Evolutionary conservation across 1,140 invertebrate species (phyloP).

Genomic region (Drosophila erecta): DNA sequence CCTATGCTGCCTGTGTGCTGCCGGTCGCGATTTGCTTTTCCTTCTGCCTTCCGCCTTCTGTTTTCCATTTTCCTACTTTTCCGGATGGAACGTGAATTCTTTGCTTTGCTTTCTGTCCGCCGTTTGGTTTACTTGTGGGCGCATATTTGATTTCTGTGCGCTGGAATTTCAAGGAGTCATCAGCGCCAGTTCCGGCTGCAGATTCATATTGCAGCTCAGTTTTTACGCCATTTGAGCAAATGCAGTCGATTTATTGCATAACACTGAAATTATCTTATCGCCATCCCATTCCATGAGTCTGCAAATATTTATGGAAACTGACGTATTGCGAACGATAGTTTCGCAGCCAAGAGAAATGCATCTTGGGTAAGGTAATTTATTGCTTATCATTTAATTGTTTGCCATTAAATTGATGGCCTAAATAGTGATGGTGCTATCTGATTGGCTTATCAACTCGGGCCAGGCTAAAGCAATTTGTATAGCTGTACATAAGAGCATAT

Average conservation of each 20-base stretch:
- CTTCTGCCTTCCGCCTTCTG: background rate
- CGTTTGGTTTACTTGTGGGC: constrained; percentile 57
- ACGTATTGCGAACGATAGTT: background rate
- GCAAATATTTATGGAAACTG: constrained; percentile 24
- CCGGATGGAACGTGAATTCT: constrained; percentile 45
- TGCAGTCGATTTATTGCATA: constrained; percentile 46
- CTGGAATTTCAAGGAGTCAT: constrained; percentile 38
- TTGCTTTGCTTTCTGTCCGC: constrained; percentile 41
- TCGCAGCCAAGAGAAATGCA: background rate
- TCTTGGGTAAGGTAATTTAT: background rate
- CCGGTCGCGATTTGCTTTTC: constrained; percentile 60
- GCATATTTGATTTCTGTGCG: constrained; percentile 70
- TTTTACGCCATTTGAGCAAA: constrained; percentile 64
- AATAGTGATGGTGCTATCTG: background rate
- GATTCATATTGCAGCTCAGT: constrained; percentile 46
- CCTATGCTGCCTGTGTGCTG: constrained; percentile 71
- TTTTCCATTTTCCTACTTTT: constrained; percentile 18
- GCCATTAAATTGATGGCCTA: background rate
- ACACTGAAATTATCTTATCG: constrained; percentile 28
- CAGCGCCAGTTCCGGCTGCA: constrained; percentile 24
- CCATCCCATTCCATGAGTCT: background rate
- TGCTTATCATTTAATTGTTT: constrained; percentile 15
- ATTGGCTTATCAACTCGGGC: background rate
- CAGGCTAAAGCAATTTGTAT: background rate
- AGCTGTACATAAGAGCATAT: too few species aligned